Conservation (phyloP, 2,888 invertebrate genomes). For the Tenthredo amoena region DNA sequence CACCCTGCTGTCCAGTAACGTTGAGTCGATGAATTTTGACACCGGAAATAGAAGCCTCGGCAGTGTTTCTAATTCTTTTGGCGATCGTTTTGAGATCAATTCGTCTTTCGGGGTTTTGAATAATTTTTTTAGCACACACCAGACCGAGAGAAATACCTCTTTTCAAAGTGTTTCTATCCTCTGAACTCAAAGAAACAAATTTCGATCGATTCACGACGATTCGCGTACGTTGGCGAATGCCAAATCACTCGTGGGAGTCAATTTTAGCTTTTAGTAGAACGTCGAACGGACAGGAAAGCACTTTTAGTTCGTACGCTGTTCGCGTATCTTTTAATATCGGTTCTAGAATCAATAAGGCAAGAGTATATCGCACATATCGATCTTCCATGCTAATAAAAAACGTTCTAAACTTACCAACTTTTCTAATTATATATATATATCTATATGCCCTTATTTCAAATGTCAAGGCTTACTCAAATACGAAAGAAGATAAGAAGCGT, state of each 20-base stretch:
- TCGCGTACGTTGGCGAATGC: not conserved
- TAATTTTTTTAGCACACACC: too few relatives aligned
- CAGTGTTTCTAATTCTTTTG: not conserved
- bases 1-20: not conserved
- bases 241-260: not conserved
- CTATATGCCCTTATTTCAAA: not conserved
- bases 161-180: not conserved
- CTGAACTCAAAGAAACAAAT: not conserved
- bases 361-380: not conserved
- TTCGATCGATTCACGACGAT: not conserved
- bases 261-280: not conserved
- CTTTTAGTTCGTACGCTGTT: not conserved
- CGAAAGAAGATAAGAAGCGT: not conserved
- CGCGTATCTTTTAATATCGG: not conserved
- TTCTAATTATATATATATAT: not conserved
- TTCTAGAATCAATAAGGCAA: not conserved
- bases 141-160: too few relatives aligned
- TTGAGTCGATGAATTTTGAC: not conserved
- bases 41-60: slow-evolving; percentile 34
- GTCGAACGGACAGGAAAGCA: not conserved
- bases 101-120: too few relatives aligned
- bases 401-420: not conserved
- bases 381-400: not conserved
- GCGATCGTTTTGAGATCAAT: not conserved
- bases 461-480: not conserved